phyloP scores from a whole-genome alignment of 2,797 vertebrate species.

The Poeciliopsis gracilis region DNA sequence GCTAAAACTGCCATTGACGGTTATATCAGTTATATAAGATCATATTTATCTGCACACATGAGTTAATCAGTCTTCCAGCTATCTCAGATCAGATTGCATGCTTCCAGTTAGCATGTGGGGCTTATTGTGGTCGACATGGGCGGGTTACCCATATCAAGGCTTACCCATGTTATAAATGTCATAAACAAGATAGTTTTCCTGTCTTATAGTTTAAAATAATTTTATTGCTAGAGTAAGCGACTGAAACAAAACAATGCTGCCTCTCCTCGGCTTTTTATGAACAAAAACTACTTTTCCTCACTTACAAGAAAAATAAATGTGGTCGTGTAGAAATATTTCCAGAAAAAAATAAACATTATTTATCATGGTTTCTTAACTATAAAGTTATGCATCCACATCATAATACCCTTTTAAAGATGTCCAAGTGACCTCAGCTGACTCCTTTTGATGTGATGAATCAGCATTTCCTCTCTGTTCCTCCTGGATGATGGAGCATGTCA shows the following conservation, averaged over 20 bases:
- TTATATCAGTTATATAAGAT: no score
- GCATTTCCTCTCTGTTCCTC: neutral
- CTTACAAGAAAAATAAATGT: neutral
- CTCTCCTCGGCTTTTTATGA: neutral
- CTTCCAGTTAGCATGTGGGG: no score
- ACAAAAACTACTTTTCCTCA: neutral
- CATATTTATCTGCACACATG: neutral
- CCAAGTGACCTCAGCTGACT: neutral
- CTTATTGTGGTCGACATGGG: neutral
- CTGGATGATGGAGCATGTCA: neutral
- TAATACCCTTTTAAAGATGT: neutral
- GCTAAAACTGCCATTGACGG: no score
- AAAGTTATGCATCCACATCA: neutral
- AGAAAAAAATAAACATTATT: neutral
- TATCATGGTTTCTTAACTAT: neutral
- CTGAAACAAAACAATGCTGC: neutral
- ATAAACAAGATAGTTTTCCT: neutral
- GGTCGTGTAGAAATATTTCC: neutral
- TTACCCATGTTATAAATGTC: neutral
- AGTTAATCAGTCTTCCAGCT: neutral
- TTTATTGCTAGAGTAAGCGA: neutral
- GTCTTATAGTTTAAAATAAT: neutral
- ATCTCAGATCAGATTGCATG: neutral
- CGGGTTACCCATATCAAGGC: neutral
- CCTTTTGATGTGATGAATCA: neutral